Evolutionary conservation across 2,113 vertebrate species (phyloP), one percentile per base, ranked within the genome.

Genomic region (Tetrao urogallus): DNA sequence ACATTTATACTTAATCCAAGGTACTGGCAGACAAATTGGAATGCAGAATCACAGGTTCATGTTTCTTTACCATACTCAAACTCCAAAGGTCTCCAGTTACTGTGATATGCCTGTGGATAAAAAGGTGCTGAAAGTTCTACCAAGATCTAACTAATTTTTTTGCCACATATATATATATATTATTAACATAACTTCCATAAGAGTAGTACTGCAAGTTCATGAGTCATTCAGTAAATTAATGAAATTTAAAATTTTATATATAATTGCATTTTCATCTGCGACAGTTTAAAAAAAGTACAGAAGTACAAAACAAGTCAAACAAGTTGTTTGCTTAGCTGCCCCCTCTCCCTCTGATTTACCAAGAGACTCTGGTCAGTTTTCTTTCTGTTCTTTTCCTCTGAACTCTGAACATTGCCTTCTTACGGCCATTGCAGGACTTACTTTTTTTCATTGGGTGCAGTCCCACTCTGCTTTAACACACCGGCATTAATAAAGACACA

Each of bases 81-180:
- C 86, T 88, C 30, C 58, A 92, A 93, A 93, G 40, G 47, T 54
- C 83, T 84, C 21, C 27, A 66, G 38, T 4, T 93, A 95, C 93
- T 13, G 40, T 91, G 78, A 95, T 45, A 63, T 57, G 45, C 45
- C n/a, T 85, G 30, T 42, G 70, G 90, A 96, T 86, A 89, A 86
- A 90, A 94, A 82, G 76, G 74, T 94, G 66, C 77, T 94, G 57
- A 75, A 52, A 90, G 78, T 90, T 86, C 86, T 95, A 90, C 77
- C 88, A 92, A 81, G 36, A 69, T 54, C 0, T 1, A 28, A 58
- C 65, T 48, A 82, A 47, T 30, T 54, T 54, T 95, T 94, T 96
- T 95, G 86, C 90, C 92, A 93, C 78, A 66, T 81, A 75, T 73
- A 66, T 81, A 77, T 72, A 74, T 74, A 74, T 94, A 90, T 90